phyloP scores from a whole-genome alignment of 2,888 invertebrate genomes.

The Rhagonycha lutea region DNA sequence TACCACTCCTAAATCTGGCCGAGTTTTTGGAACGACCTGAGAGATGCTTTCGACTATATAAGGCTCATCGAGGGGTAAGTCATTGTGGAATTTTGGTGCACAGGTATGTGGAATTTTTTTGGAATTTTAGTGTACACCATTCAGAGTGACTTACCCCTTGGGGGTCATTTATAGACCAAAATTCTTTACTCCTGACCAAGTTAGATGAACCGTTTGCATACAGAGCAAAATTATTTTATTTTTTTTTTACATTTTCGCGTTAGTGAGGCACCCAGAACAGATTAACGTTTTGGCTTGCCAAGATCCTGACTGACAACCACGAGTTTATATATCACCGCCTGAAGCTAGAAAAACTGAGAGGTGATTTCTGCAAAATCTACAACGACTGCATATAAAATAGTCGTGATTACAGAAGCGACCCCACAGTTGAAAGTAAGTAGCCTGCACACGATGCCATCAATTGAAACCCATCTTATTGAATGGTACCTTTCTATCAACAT shows the following conservation, averaged over 20 bases:
- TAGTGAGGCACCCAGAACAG: background rate
- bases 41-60: too few species aligned
- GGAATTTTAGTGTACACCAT: too few species aligned
- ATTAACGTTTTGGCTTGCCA: background rate
- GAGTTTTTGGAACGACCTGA: too few species aligned
- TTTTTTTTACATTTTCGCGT: background rate
- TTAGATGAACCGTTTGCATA: too few species aligned
- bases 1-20: too few species aligned
- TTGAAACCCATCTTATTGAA: background rate
- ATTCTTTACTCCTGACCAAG: too few species aligned
- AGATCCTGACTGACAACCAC: background rate
- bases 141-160: too few species aligned
- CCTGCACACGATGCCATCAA: background rate
- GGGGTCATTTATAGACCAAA: too few species aligned
- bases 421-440: background rate
- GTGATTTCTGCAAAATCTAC: background rate
- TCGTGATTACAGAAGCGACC: background rate
- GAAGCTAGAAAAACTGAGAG: background rate
- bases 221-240: background rate
- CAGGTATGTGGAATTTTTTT: too few species aligned
- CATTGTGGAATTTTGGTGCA: too few species aligned
- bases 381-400: background rate
- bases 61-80: too few species aligned
- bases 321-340: background rate
- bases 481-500: background rate